Base-by-base conservation (phyloP, 2,113 vertebrate species). In the Orthonyx spaldingii region DNA sequence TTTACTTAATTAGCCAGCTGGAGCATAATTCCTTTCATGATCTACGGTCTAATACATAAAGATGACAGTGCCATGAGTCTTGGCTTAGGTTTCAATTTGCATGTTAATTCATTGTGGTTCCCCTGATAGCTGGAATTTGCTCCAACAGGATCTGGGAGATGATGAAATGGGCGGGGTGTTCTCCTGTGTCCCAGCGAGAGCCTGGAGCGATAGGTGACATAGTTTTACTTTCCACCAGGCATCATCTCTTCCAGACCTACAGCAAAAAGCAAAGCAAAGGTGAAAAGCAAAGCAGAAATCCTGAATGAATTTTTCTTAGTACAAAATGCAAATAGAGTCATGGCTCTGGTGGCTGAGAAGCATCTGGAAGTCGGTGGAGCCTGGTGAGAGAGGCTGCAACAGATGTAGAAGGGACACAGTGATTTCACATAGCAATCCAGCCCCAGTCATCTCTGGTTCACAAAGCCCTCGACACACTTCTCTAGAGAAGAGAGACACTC, bases 81-180 rank as follows among this genome's bases (percentile, higher is more conserved):
- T 78, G 57, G 61, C 57, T 93, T 75, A 75, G 89, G 72, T 82
- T 92, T 96, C 87, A 91, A 64, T 94, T 82, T 95, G 89, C 81
- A 87, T 94, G 74, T 78, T 95, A 97, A 94, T 94, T 89, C 56
- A 10, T 24, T 92, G 81, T 87, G 61, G 69, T 76, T 95, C 87
- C 72, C 84, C 61, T 41, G 77, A 84, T 92, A 79, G 59, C 56
- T 94, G 89, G 91, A 91, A 94, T 94, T 96, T 79, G 87, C 84
- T 84, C 87, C 0, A 9, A 37, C 87, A 94, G 69, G 87, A 89
- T 87, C 74, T 69, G 68, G 74, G 65, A 94, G 84, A 30, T 94
- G 87, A 56, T 56, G 41, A 92, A 91, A 89, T 84, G 91, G 91
- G 70, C 10, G 24, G 71, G 26, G 69, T 92, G 69, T 59, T 88